Evolutionary conservation across 2,113 vertebrate genomes (phyloP).

Genomic region (Microtus montanus): DNA sequence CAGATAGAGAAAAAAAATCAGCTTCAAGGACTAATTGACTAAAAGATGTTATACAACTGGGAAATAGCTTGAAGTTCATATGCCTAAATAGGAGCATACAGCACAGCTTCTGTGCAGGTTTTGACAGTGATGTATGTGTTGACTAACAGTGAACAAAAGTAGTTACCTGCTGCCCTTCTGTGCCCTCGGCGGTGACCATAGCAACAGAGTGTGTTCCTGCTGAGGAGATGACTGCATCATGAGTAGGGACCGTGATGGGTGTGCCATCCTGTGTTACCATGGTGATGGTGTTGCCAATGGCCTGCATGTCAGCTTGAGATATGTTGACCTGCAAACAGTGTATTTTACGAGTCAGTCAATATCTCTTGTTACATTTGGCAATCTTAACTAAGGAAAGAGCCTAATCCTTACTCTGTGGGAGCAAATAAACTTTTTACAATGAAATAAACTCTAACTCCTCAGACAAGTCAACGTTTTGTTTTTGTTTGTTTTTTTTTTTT

Average conservation of each 20-base stretch:
- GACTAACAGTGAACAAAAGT: slow-evolving; percentile 5
- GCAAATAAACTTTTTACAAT: slow-evolving; percentile 26
- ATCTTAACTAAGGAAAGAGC: slow-evolving; percentile 11
- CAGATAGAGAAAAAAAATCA: slow-evolving; percentile 29
- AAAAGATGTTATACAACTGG: slow-evolving; percentile 1
- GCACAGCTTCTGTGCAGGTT: not conserved
- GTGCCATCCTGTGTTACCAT: slow-evolving; percentile 99
- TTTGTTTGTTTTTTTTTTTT: too few relatives aligned
- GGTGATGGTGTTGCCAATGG: slow-evolving; percentile 96
- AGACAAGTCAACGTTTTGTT: not conserved
- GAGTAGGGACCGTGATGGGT: slow-evolving; percentile 97
- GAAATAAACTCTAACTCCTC: slow-evolving; percentile 1
- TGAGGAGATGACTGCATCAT: slow-evolving; percentile 92
- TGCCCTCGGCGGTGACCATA: slow-evolving; percentile 95
- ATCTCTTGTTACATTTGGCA: not conserved
- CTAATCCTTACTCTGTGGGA: slow-evolving; percentile 1
- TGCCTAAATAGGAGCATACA: not conserved
- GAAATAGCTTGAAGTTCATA: not conserved
- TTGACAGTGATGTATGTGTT: not conserved
- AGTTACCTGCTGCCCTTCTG: slow-evolving; percentile 94
- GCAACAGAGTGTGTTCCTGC: slow-evolving; percentile 94
- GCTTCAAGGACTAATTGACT: not conserved
- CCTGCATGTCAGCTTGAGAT: slow-evolving; percentile 96
- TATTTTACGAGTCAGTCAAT: slow-evolving; percentile 49
- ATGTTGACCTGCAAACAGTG: slow-evolving; percentile 92